phyloP scores from a whole-genome alignment of 1,140 invertebrate genomes.

The Tachypleus tridentatus region DNA sequence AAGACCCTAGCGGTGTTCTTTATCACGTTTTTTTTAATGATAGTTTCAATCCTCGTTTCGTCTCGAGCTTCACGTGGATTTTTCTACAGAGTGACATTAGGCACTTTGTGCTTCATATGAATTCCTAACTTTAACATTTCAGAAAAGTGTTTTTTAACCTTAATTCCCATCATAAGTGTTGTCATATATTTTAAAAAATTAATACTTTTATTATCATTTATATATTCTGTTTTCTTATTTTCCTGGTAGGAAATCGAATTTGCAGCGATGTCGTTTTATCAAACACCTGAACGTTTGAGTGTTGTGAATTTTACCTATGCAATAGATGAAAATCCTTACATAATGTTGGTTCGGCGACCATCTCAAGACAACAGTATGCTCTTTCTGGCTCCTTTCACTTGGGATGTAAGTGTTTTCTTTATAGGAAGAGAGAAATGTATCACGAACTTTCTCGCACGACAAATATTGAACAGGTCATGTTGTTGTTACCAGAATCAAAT shows the following conservation, averaged over 20 bases:
- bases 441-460: neutral
- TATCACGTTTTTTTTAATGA: too few species aligned
- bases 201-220: too few species aligned
- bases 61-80: too few species aligned
- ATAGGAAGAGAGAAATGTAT: neutral
- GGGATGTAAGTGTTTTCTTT: slow-evolving; percentile 27
- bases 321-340: slow-evolving; percentile 61
- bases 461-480: neutral
- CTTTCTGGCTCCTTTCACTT: slow-evolving; percentile 71
- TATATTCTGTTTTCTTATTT: neutral
- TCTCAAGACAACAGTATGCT: slow-evolving; percentile 53
- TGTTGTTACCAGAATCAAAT: neutral
- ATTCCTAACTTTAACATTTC: slow-evolving; percentile 5
- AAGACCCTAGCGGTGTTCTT: too few species aligned
- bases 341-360: slow-evolving; percentile 57
- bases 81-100: too few species aligned
- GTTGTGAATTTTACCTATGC: slow-evolving; percentile 64
- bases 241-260: slow-evolving; percentile 44
- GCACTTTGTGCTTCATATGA: neutral
- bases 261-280: slow-evolving; percentile 55
- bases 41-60: too few species aligned
- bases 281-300: slow-evolving; percentile 45
- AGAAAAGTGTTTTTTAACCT: neutral
- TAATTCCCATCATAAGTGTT: neutral
- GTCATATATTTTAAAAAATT: slow-evolving; percentile 5